phyloP scores from a whole-genome alignment of 2,797 vertebrate genomes.

The Crossoptilon crossoptilon region DNA sequence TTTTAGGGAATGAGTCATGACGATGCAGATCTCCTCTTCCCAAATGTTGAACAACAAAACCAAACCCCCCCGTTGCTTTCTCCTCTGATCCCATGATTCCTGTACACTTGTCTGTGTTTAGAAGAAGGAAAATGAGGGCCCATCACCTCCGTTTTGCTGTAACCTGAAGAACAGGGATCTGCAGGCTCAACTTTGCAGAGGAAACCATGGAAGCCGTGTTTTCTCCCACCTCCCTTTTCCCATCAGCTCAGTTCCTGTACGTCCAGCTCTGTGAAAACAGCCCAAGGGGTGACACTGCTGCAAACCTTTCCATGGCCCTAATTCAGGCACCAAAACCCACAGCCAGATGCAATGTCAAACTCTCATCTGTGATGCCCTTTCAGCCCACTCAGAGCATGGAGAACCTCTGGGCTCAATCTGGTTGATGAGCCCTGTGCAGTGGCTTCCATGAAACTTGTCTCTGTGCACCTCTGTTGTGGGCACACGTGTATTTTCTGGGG shows the following conservation, averaged over 20 bases:
- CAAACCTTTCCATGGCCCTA: neutral
- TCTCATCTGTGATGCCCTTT: fast-evolving
- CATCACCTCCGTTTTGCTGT: neutral
- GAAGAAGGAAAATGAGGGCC: neutral
- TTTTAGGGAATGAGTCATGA: constrained; percentile 59
- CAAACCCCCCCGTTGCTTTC: neutral
- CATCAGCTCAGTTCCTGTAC: neutral
- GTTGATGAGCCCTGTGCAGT: neutral
- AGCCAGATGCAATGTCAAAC: neutral
- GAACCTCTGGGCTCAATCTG: neutral
- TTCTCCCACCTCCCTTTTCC: neutral
- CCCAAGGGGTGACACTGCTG: neutral
- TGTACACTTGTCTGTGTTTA: fast-evolving
- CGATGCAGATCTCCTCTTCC: neutral
- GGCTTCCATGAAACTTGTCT: neutral
- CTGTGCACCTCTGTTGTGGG: too few species aligned
- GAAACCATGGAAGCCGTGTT: neutral
- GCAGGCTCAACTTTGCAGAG: neutral
- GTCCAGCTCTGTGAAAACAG: neutral
- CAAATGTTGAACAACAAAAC: constrained; percentile 5
- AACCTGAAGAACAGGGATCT: neutral
- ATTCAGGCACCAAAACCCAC: neutral
- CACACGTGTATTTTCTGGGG: fast-evolving
- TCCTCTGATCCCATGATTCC: neutral
- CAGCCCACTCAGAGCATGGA: neutral